Conservation (phyloP, 2,113 vertebrate species). For the Nothocercus nigrocapillus region DNA sequence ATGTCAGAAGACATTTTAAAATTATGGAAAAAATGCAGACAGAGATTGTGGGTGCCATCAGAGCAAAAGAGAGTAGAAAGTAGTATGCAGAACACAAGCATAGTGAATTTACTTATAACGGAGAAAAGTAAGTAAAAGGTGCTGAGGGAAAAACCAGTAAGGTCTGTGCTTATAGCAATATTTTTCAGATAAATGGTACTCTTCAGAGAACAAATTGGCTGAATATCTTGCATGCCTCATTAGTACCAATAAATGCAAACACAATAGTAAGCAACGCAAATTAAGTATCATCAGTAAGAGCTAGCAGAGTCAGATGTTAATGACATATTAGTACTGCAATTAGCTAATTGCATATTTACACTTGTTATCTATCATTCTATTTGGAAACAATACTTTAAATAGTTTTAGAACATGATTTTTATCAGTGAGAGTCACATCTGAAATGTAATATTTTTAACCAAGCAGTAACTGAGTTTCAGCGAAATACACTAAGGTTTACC, state of each 20-base stretch:
- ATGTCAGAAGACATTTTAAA: background rate
- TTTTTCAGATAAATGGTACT: background rate
- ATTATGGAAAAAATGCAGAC: background rate
- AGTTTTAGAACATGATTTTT: background rate
- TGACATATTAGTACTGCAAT: constrained; percentile 16
- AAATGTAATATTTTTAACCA: background rate
- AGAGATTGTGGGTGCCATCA: background rate
- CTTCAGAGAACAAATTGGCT: background rate
- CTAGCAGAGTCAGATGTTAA: constrained; percentile 23
- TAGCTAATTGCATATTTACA: constrained; percentile 19
- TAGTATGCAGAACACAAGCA: background rate
- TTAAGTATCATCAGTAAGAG: background rate
- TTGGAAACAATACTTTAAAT: constrained; percentile 24
- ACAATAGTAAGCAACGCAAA: constrained; percentile 5
- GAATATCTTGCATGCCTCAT: rapidly evolving
- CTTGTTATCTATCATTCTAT: background rate
- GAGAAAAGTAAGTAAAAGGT: background rate
- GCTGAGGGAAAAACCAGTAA: background rate
- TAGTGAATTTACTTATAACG: background rate
- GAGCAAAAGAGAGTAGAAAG: background rate
- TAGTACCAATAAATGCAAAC: background rate
- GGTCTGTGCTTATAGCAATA: background rate
- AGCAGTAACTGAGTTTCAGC: background rate
- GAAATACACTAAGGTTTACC: background rate
- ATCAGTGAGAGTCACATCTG: background rate